Conservation (phyloP, 1,140 invertebrate species). For the Microplitis mediator region DNA sequence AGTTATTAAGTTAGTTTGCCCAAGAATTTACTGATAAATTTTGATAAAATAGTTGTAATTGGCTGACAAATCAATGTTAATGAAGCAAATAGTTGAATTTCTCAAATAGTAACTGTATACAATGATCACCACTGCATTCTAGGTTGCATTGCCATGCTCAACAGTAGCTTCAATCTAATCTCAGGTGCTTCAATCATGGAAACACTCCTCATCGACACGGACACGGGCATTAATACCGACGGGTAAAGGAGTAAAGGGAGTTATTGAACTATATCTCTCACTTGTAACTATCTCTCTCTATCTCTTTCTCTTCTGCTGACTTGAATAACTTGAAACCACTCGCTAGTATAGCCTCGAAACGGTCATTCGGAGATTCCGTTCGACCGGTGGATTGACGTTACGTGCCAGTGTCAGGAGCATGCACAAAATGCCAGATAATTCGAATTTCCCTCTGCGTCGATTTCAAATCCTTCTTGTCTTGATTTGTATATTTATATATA, state of each 20-base stretch:
- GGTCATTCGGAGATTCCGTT: conserved; percentile 34
- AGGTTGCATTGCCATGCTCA: neutral
- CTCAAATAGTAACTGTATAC: neutral
- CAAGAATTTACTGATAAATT: too few species aligned
- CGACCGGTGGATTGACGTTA: conserved; percentile 33
- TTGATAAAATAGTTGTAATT: too few species aligned
- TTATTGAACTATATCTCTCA: neutral
- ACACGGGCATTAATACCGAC: conserved; percentile 9
- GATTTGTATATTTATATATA: neutral
- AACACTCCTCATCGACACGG: conserved; percentile 6
- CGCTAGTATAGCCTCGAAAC: neutral
- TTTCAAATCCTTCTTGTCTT: neutral
- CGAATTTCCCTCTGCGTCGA: neutral
- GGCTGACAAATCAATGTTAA: too few species aligned
- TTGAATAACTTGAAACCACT: conserved; percentile 3
- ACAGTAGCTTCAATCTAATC: conserved; percentile 21
- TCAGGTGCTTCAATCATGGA: conserved; percentile 27
- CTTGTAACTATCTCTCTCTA: neutral
- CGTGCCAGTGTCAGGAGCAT: conserved; percentile 37
- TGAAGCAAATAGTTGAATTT: too few species aligned
- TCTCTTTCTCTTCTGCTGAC: neutral
- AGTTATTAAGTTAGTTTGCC: too few species aligned
- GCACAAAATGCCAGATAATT: conserved; percentile 38
- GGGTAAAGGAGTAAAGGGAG: neutral
- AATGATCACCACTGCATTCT: neutral